A percentile compares a stretch with the other conserved stretches of the same genome.
Evolutionary conservation across 35 echinoderm and acorn worm genomes (phyloP).

Genomic region (Apostichopus japonicus): DNA sequence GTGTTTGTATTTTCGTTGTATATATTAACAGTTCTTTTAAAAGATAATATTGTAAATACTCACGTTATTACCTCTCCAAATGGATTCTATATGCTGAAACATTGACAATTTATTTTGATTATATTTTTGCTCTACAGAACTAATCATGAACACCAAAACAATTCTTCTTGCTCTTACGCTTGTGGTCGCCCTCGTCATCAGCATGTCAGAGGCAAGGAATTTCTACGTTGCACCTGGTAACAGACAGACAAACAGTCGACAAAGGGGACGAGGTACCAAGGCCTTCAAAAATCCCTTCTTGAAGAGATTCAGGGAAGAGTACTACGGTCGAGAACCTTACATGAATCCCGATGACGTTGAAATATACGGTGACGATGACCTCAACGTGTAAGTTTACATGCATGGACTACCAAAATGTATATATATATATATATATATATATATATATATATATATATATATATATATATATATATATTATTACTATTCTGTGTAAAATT

Average conservation of each 20-base stretch:
- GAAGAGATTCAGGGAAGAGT: conserved; percentile 50
- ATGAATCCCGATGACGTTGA: background rate
- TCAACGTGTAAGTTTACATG: conserved; percentile 45
- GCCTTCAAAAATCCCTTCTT: conserved; percentile 44
- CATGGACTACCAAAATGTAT: too few species aligned
- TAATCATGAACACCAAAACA: conserved; percentile 51
- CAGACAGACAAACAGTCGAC: background rate
- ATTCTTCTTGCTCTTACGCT: conserved; percentile 29
- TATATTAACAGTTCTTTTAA: too few species aligned
- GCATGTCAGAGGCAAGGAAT: conserved; percentile 40
- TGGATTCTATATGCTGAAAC: too few species aligned
- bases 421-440: too few species aligned
- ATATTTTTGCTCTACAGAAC: conserved; percentile 26
- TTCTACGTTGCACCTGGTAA: conserved; percentile 11
- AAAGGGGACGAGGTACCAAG: conserved; percentile 7
- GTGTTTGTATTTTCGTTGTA: too few species aligned
- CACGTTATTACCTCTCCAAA: too few species aligned
- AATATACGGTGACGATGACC: background rate
- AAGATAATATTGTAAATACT: too few species aligned
- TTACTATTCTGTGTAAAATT: too few species aligned
- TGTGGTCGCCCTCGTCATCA: conserved; percentile 46
- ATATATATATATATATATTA: too few species aligned
- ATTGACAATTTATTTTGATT: too few species aligned
- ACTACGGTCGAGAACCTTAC: conserved; percentile 48
- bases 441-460: too few species aligned